Evolutionary conservation across 2,113 vertebrate species (phyloP).

Genomic region (Phrynosoma blainvillii): DNA sequence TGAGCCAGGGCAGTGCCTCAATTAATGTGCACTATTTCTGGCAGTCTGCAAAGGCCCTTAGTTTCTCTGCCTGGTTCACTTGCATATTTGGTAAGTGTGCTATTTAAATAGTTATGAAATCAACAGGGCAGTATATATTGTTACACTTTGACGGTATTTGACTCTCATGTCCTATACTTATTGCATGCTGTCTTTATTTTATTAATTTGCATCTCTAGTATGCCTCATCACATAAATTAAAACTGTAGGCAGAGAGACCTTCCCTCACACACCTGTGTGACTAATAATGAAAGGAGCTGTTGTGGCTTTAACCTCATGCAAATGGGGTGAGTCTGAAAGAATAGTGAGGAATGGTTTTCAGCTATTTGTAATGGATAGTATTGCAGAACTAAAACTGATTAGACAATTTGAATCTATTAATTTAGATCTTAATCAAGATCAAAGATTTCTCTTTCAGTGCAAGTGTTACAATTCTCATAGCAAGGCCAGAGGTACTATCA

Average conservation of each 20-base stretch:
- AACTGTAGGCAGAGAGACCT: neutral
- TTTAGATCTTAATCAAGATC: neutral
- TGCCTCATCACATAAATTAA: neutral
- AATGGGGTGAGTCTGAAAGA: too few species aligned
- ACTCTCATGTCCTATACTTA: neutral
- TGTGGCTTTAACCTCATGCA: neutral
- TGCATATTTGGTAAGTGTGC: accelerated
- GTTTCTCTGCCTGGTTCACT: neutral
- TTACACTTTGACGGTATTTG: neutral
- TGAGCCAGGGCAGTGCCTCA: too few species aligned
- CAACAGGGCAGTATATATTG: neutral
- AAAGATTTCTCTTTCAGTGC: neutral
- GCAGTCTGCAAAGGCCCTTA: neutral
- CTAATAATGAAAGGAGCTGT: neutral
- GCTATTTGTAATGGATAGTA: neutral
- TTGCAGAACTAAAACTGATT: neutral
- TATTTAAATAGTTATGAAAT: neutral
- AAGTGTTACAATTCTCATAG: neutral
- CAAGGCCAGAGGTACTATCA: neutral
- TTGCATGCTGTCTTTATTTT: neutral
- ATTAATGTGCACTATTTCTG: too few species aligned
- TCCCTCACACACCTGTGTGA: too few species aligned
- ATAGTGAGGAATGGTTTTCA: neutral
- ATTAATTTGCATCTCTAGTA: too few species aligned
- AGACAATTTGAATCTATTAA: neutral